These are phyloP conservation scores for Plagodis dolabraria DNA, from an alignment of 2,888 invertebrate genomes.

Conservation along the genomic window DNA sequence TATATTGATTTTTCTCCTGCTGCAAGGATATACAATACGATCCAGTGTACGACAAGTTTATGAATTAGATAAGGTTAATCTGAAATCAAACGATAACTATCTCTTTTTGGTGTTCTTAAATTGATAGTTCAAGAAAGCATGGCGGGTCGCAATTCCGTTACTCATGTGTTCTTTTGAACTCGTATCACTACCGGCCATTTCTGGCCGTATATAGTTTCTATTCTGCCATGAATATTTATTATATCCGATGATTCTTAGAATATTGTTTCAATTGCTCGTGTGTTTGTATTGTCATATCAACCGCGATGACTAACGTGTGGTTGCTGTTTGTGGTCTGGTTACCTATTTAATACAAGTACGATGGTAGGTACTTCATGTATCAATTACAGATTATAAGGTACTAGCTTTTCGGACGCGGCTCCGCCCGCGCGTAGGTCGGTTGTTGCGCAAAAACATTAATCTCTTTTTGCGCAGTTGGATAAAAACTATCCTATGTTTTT, in stretches of 20 bases:
- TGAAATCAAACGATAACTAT: background rate
- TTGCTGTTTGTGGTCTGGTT: slow-evolving; percentile 43
- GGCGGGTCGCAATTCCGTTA: slow-evolving; percentile 68
- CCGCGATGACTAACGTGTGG: slow-evolving; percentile 46
- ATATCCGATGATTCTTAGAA: slow-evolving; percentile 31
- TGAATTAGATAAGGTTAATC: slow-evolving; percentile 6
- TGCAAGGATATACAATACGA: slow-evolving; percentile 6
- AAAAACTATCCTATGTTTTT: too few species aligned
- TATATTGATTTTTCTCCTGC: slow-evolving; percentile 56
- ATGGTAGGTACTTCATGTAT: slow-evolving; percentile 20
- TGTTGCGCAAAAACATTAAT: too few species aligned
- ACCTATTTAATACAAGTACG: slow-evolving; percentile 32
- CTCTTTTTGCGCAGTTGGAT: too few species aligned
- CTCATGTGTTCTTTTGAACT: slow-evolving; percentile 68
- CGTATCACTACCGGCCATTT: slow-evolving; percentile 41
- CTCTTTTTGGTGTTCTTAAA: slow-evolving; percentile 3
- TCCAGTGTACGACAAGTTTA: background rate
- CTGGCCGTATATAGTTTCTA: slow-evolving; percentile 18
- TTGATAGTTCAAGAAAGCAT: slow-evolving; percentile 53
- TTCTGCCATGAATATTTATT: slow-evolving; percentile 39
- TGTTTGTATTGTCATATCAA: slow-evolving; percentile 41
- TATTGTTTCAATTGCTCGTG: slow-evolving; percentile 21
- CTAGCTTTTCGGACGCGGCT: too few species aligned
- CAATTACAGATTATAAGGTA: slow-evolving; percentile 40
- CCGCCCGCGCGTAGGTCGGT: too few species aligned